phyloP scores from a whole-genome alignment of 1,140 invertebrate genomes.

The Campoletis sonorensis region DNA sequence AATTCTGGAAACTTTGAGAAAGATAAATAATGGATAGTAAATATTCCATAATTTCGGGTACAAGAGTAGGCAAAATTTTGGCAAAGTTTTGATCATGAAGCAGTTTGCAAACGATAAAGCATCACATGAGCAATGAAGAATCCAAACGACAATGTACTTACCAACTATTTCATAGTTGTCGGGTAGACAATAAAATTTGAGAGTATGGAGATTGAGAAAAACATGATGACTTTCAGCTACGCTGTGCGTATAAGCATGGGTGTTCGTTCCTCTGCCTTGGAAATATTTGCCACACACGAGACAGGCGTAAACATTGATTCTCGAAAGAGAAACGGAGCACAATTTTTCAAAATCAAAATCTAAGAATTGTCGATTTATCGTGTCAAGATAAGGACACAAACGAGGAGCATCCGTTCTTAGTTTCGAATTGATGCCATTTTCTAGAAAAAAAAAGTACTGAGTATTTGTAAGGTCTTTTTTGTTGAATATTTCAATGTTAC shows the following conservation, averaged over 20 bases:
- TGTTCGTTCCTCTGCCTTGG: constrained; percentile 97
- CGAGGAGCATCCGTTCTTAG: constrained; percentile 66
- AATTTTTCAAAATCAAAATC: constrained; percentile 99
- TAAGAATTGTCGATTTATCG: constrained; percentile 96
- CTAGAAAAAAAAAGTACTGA: constrained; percentile 46
- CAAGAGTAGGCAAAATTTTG: not conserved
- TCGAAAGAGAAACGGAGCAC: constrained; percentile 97
- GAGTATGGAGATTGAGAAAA: constrained; percentile 96
- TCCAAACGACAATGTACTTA: constrained; percentile 68
- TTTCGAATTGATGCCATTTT: constrained; percentile 34
- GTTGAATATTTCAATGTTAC: too few relatives aligned
- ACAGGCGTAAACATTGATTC: constrained; percentile 99
- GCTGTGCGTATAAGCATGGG: constrained; percentile 99
- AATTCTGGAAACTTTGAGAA: not conserved
- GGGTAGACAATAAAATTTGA: constrained; percentile 99
- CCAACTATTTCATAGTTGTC: constrained; percentile 99
- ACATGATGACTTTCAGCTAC: constrained; percentile 98
- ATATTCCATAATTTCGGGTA: not conserved
- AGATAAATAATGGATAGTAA: not conserved
- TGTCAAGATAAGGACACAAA: constrained; percentile 95
- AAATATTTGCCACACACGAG: constrained; percentile 99
- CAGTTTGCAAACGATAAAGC: too few relatives aligned
- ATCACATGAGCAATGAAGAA: too few relatives aligned
- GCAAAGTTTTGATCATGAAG: too few relatives aligned
- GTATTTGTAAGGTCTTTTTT: too few relatives aligned